These are phyloP conservation scores for Procavia capensis DNA, from an alignment of 2,113 vertebrate species.

Conservation along the genomic window DNA sequence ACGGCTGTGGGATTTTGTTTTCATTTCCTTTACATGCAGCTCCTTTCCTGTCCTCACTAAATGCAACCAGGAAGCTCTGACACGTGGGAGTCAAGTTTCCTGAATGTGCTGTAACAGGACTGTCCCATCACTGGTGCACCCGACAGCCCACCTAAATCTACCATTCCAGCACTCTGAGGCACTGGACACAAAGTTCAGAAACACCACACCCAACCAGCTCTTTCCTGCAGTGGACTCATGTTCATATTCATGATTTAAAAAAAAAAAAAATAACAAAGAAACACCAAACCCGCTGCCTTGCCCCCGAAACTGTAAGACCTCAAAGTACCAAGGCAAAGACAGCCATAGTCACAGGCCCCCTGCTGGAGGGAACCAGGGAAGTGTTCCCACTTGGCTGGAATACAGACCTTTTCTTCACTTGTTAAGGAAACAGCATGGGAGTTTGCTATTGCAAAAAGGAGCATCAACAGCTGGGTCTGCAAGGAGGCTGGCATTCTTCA, in stretches of 20 bases:
- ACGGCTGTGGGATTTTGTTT: conserved; percentile 41
- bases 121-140: not conserved
- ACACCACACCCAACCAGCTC: not conserved
- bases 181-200: not conserved
- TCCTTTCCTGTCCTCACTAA: conserved; percentile 40
- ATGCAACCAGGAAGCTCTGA: not conserved
- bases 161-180: not conserved
- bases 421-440: not conserved
- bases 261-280: no score
- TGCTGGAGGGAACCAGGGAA: not conserved
- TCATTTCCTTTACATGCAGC: conserved; percentile 69
- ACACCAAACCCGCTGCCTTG: no score
- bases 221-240: not conserved
- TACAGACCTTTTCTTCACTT: not conserved
- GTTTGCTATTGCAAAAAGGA: not conserved
- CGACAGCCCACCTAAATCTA: not conserved
- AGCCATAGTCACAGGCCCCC: not conserved
- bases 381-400: not conserved
- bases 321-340: not conserved
- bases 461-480: not conserved
- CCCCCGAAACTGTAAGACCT: not conserved
- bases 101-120: not conserved
- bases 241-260: not conserved
- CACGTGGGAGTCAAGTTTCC: not conserved
- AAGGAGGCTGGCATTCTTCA: not conserved